A percentile compares a stretch with the other conserved stretches of the same genome.
Conservation (phyloP, 2,797 vertebrate genomes). For the Coregonus sp. region DNA sequence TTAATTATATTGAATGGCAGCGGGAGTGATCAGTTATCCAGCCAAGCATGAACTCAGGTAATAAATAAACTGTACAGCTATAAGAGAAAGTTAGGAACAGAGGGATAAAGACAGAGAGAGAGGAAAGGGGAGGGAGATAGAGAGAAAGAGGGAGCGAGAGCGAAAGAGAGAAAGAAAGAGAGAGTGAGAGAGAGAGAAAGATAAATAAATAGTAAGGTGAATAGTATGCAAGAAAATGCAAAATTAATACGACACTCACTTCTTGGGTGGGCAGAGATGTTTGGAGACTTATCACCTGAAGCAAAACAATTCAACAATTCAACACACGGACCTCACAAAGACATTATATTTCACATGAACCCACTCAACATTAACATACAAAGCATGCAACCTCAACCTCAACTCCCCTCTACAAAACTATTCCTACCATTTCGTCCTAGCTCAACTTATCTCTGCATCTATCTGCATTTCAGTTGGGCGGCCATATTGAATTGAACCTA, state of each 20-base stretch:
- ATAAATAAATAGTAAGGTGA: slow-evolving; percentile 15
- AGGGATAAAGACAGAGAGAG: not conserved
- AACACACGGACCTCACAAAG: slow-evolving; percentile 35
- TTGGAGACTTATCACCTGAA: slow-evolving; percentile 65
- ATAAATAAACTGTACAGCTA: not conserved
- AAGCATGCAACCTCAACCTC: slow-evolving; percentile 30
- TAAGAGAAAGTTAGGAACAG: not conserved
- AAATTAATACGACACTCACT: slow-evolving; percentile 60
- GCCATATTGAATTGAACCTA: slow-evolving; percentile 40
- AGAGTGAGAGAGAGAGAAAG: not conserved
- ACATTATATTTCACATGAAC: slow-evolving; percentile 15
- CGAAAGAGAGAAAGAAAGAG: slow-evolving; percentile 22
- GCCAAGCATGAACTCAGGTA: not conserved
- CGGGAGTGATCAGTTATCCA: not conserved
- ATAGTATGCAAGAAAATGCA: slow-evolving; percentile 20
- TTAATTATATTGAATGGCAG: not conserved
- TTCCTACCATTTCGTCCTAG: slow-evolving; percentile 30
- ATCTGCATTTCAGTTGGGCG: slow-evolving; percentile 37
- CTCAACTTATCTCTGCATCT: slow-evolving; percentile 39
- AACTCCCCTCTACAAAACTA: not conserved
- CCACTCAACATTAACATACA: slow-evolving; percentile 20
- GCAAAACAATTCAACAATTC: slow-evolving; percentile 37
- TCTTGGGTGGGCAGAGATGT: slow-evolving; percentile 48
- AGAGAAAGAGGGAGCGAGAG: slow-evolving; percentile 30
- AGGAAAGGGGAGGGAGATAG: slow-evolving; percentile 2